A percentile compares a stretch with the other conserved stretches of the same genome.
phyloP scores from a whole-genome alignment of 2,113 vertebrate genomes.

The Strigops habroptila region DNA sequence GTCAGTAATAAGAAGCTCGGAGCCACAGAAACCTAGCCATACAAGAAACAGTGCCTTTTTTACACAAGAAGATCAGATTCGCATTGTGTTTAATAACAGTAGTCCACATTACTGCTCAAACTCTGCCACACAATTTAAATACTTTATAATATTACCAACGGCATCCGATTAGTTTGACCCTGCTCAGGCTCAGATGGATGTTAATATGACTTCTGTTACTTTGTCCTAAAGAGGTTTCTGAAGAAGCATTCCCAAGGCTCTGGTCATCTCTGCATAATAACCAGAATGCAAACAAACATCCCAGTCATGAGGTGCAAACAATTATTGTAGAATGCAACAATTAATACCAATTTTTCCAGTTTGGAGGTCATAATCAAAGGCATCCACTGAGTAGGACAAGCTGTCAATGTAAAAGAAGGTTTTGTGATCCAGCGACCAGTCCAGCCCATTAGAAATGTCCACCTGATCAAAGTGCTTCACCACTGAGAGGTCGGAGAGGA shows the following conservation, averaged over 20 bases:
- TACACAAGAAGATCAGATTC: not conserved
- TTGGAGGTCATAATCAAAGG: slow-evolving; percentile 86
- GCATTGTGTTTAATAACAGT: not conserved
- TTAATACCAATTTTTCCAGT: slow-evolving; percentile 81
- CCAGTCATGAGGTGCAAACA: not conserved
- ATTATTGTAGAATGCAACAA: not conserved
- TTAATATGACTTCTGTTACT: not conserved
- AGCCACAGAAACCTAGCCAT: not conserved
- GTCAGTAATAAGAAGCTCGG: not conserved
- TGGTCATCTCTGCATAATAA: not conserved
- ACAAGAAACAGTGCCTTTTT: not conserved
- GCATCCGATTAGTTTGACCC: not conserved
- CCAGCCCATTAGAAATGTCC: slow-evolving; percentile 92
- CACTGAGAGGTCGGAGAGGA: slow-evolving; percentile 74
- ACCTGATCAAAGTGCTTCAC: slow-evolving; percentile 85
- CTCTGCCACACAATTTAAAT: not conserved
- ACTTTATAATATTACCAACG: not conserved
- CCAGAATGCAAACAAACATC: not conserved
- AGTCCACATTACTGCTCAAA: not conserved
- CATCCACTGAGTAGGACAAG: slow-evolving; percentile 84
- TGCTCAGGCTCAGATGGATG: fast-evolving
- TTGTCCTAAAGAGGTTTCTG: not conserved
- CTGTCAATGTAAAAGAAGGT: slow-evolving; percentile 94
- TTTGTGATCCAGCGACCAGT: slow-evolving; percentile 89
- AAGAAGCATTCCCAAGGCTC: not conserved